Evolutionary conservation across 1,140 invertebrate species (phyloP).

Genomic region (Calosoma granatense): DNA sequence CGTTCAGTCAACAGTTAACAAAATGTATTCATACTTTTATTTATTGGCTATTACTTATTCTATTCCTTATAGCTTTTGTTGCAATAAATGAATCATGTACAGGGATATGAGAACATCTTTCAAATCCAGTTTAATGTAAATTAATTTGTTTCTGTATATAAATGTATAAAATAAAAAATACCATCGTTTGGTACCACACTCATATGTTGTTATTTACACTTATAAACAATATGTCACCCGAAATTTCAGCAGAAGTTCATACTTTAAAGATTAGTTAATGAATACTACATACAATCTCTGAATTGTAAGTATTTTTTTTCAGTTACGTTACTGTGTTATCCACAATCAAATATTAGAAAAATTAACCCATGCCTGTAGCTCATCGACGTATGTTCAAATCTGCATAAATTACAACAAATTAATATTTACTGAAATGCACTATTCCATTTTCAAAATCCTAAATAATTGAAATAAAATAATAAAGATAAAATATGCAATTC

Average conservation of each 20-base stretch:
- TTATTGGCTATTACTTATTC: constrained; percentile 33
- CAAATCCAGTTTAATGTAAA: not conserved
- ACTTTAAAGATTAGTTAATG: not conserved
- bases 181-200: not conserved
- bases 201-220: not conserved
- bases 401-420: too few relatives aligned
- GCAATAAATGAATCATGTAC: constrained; percentile 26
- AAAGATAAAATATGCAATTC: too few relatives aligned
- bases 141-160: constrained; percentile 7
- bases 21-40: constrained; percentile 37
- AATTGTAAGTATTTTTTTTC: not conserved
- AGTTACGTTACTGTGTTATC: not conserved
- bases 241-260: not conserved
- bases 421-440: too few relatives aligned
- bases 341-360: too few relatives aligned
- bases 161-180: constrained; percentile 2
- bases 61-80: constrained; percentile 31
- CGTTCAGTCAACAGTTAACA: constrained; percentile 33
- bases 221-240: not conserved
- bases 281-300: not conserved
- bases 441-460: too few relatives aligned
- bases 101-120: not conserved
- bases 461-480: too few relatives aligned
- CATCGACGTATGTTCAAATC: too few relatives aligned
- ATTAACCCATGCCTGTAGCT: too few relatives aligned